phyloP scores from a whole-genome alignment of 2,888 invertebrate genomes.

The Automeris io region DNA sequence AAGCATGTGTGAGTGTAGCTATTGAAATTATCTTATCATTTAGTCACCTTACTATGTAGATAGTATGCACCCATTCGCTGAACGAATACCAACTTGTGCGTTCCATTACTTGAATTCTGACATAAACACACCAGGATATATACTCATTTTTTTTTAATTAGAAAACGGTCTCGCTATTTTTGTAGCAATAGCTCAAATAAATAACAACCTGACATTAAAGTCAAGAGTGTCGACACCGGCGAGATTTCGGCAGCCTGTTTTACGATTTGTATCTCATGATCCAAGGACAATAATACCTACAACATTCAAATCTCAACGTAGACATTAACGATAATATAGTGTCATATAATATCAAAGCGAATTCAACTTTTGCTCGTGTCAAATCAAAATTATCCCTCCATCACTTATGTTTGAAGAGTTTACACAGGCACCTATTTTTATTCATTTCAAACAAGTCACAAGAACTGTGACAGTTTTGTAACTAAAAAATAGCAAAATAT shows the following conservation, averaged over 20 bases:
- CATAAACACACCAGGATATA: not conserved
- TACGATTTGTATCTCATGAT: conserved; percentile 11
- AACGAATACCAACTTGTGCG: conserved; percentile 22
- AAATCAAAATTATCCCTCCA: too few species aligned
- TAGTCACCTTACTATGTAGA: conserved; percentile 75
- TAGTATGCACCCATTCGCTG: conserved; percentile 41
- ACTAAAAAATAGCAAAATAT: too few species aligned
- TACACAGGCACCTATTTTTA: too few species aligned
- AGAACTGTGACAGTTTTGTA: too few species aligned
- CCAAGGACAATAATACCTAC: not conserved
- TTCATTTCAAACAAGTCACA: too few species aligned
- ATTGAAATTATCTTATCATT: conserved; percentile 75
- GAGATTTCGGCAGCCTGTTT: conserved; percentile 13
- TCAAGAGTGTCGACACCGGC: conserved; percentile 7
- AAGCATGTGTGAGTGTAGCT: conserved; percentile 40
- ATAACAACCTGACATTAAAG: conserved; percentile 1
- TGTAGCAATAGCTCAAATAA: conserved; percentile 6
- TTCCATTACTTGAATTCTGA: conserved; percentile 2
- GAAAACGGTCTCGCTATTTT: not conserved
- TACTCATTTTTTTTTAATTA: not conserved
- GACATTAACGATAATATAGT: not conserved
- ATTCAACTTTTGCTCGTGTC: not conserved
- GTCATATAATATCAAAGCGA: not conserved
- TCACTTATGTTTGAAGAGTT: too few species aligned
- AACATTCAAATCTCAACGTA: not conserved